Conservation (phyloP, 2,113 vertebrate species). For the Cardinalis cardinalis region DNA sequence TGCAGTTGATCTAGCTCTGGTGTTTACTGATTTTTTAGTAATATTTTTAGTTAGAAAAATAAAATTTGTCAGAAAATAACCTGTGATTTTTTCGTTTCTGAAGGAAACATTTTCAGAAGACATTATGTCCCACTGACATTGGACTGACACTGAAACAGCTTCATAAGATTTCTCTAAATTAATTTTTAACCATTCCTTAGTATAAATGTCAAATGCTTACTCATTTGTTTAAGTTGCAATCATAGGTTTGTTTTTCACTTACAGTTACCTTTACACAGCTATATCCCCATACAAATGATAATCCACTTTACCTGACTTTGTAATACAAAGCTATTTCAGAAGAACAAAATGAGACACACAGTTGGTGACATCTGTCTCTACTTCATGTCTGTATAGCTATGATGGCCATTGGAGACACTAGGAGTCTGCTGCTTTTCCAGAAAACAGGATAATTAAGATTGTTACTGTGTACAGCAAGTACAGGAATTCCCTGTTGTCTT, state of each 20-base stretch:
- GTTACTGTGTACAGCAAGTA: neutral
- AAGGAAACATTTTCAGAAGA: neutral
- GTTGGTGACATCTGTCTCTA: neutral
- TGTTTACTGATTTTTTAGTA: neutral
- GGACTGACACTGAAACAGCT: neutral
- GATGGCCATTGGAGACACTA: neutral
- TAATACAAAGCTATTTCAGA: neutral
- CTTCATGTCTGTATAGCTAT: neutral
- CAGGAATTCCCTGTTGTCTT: neutral
- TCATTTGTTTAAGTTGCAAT: neutral
- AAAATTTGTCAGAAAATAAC: neutral
- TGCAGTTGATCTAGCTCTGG: neutral
- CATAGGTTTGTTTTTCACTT: neutral
- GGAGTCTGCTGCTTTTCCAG: neutral
- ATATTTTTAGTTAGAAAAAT: neutral
- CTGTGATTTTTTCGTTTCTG: neutral
- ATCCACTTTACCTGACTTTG: neutral
- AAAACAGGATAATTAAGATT: neutral
- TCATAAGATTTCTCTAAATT: neutral
- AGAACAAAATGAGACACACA: neutral
- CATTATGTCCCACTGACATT: neutral
- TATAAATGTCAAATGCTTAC: neutral
- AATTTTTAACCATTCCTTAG: neutral
- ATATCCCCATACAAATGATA: neutral
- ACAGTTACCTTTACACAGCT: neutral